Conservation (phyloP, 2,113 vertebrate genomes). For the Pygoscelis antarcticus region DNA sequence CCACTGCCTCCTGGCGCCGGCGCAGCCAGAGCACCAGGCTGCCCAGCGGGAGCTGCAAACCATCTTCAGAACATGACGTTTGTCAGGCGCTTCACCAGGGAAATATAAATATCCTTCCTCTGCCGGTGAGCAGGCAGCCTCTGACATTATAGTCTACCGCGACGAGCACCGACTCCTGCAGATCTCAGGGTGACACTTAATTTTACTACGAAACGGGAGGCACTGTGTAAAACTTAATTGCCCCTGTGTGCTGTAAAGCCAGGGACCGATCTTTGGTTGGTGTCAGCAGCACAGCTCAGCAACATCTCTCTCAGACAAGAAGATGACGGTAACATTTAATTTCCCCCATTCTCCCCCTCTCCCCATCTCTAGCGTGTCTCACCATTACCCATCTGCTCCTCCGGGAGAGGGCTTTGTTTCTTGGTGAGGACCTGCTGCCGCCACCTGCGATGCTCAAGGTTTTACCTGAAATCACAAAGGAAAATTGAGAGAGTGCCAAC, state of each 20-base stretch:
- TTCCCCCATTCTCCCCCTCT: too few relatives aligned
- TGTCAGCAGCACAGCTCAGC: background rate
- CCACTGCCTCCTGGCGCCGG: background rate
- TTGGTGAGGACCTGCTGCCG: background rate
- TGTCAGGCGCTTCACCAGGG: background rate
- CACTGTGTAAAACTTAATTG: background rate
- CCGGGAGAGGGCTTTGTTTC: background rate
- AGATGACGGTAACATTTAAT: accelerated
- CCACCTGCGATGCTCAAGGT: accelerated
- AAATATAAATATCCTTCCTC: accelerated
- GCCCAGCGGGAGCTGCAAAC: background rate
- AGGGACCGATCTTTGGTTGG: background rate
- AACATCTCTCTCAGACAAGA: background rate
- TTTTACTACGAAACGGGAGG: background rate
- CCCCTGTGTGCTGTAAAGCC: background rate
- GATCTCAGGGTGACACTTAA: background rate
- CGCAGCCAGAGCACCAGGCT: background rate
- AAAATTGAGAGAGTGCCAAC: background rate
- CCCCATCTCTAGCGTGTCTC: accelerated
- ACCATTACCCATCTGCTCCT: accelerated
- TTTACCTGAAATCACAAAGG: background rate
- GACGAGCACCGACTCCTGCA: background rate
- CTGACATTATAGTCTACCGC: accelerated
- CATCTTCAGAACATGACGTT: accelerated
- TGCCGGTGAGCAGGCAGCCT: background rate